Base-by-base conservation (phyloP, 2,797 vertebrate species). In the Orientallactaga sibirica region DNA sequence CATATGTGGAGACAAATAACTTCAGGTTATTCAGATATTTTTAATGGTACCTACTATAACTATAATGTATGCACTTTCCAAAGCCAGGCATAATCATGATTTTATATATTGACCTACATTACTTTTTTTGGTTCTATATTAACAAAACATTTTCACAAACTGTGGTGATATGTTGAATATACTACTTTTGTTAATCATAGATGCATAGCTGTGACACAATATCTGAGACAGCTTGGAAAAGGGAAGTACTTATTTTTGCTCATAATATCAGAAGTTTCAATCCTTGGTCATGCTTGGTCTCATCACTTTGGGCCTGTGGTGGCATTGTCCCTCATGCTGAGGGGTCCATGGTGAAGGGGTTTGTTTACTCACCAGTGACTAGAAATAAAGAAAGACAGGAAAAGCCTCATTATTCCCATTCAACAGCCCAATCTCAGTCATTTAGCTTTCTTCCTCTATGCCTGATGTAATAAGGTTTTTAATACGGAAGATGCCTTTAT, bases 11-110 rank as follows among this genome's bases (percentile, higher is more conserved):
- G 37, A 74, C 37, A 25, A 86, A 92, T 90, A 89, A 86, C 83
- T 16, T 88, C 22, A 84, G 73, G 19, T 75, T 70, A 80, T 90
- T 66, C 20, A 29, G 43, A 62, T 41, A 84, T 75, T 95, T 95
- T 80, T 19, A 91, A n/a, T 68, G 91, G 74, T 0, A 82, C 33
- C 1, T 80, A 66, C 20, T 58, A 58, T 20, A 77, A 2, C 6
- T 82, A 75, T 80, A 94, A 67, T 81, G 0, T 15, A 88, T 77
- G 41, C 43, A 0, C 16, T 93, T 86, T 55, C 29, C 62, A 20
- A 68, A 74, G 24, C 76, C 71, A 41, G 11, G 41, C 16, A 66
- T 76, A 81, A 74, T 58, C 20, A 82, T 81, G 66, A 66, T 82
- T 73, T 80, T 82, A n/a, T 75, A 33, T 7, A 5, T 75, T 85